A percentile compares a stretch with the other conserved stretches of the same genome.
Conservation (phyloP, 2,797 vertebrate genomes). For the Molossus molossus region DNA sequence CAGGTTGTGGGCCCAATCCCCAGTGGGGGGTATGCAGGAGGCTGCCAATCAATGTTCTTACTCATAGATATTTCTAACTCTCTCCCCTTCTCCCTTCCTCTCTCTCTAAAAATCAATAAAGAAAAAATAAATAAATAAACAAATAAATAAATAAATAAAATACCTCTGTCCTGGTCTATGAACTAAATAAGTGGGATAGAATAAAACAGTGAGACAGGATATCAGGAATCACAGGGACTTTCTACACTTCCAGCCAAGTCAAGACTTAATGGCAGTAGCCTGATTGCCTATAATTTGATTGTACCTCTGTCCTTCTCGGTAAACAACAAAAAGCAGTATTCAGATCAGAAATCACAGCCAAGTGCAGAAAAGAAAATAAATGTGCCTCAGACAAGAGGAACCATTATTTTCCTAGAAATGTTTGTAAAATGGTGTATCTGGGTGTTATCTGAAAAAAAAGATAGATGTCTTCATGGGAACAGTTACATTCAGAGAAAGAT, state of each 20-base stretch:
- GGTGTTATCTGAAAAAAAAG: conserved; percentile 3
- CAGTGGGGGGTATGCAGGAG: too few relatives aligned
- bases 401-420: conserved; percentile 70
- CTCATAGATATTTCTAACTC: too few relatives aligned
- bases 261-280: not conserved
- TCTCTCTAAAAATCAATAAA: too few relatives aligned
- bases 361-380: conserved; percentile 39
- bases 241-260: not conserved
- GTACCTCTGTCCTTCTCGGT: not conserved
- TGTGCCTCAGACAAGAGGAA: conserved; percentile 50
- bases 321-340: conserved; percentile 54
- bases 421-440: conserved; percentile 48
- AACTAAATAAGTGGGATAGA: not conserved
- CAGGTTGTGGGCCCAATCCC: too few relatives aligned
- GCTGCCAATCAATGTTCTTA: too few relatives aligned
- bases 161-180: not conserved
- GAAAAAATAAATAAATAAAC: too few relatives aligned
- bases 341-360: conserved; percentile 36
- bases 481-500: conserved; percentile 59
- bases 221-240: not conserved
- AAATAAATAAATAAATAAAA: too few relatives aligned
- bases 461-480: not conserved
- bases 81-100: too few relatives aligned
- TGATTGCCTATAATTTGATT: not conserved
- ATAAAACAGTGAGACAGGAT: not conserved